Conservation (phyloP, 1,140 invertebrate genomes). For the Drosophila pallidifrons region DNA sequence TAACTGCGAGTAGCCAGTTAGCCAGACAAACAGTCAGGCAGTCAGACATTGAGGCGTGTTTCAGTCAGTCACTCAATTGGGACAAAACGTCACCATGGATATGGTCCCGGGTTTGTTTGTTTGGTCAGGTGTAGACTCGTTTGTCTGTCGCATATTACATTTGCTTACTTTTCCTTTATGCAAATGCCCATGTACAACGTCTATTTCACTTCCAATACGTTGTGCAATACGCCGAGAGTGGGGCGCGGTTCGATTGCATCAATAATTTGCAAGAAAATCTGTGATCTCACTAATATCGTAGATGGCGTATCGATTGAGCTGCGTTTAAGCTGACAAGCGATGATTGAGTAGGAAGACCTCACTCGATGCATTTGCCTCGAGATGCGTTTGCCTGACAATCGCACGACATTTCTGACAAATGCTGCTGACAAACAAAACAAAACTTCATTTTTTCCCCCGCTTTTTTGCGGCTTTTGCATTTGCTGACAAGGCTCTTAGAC, state of each 20-base stretch:
- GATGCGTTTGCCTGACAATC: slow-evolving; percentile 71
- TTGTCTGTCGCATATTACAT: slow-evolving; percentile 76
- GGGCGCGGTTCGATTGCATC: slow-evolving; percentile 30
- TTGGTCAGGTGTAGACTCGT: slow-evolving; percentile 77
- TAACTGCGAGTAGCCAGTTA: slow-evolving; percentile 6
- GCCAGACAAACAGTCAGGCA: slow-evolving; percentile 12
- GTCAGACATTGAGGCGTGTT: slow-evolving; percentile 30
- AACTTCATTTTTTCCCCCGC: slow-evolving; percentile 43
- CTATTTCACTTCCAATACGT: slow-evolving; percentile 33
- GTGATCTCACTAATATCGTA: not conserved
- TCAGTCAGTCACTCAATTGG: slow-evolving; percentile 28
- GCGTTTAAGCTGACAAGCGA: slow-evolving; percentile 16
- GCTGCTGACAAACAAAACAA: slow-evolving; percentile 58
- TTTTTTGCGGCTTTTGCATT: slow-evolving; percentile 12
- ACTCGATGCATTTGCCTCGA: slow-evolving; percentile 46
- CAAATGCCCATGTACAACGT: slow-evolving; percentile 50
- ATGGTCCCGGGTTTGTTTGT: slow-evolving; percentile 49
- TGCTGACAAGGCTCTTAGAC: slow-evolving; percentile 59
- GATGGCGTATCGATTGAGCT: slow-evolving; percentile 11
- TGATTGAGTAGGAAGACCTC: slow-evolving; percentile 53
- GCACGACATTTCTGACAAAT: slow-evolving; percentile 80
- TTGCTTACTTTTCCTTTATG: slow-evolving; percentile 76
- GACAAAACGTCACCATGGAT: slow-evolving; percentile 20
- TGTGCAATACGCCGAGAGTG: slow-evolving; percentile 50
- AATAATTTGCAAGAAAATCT: slow-evolving; percentile 12